A percentile compares a stretch with the other conserved stretches of the same genome.
These are phyloP conservation scores for Dolichallabes microphthalmus DNA, from an alignment of 2,113 vertebrate genomes.

Conservation along the genomic window DNA sequence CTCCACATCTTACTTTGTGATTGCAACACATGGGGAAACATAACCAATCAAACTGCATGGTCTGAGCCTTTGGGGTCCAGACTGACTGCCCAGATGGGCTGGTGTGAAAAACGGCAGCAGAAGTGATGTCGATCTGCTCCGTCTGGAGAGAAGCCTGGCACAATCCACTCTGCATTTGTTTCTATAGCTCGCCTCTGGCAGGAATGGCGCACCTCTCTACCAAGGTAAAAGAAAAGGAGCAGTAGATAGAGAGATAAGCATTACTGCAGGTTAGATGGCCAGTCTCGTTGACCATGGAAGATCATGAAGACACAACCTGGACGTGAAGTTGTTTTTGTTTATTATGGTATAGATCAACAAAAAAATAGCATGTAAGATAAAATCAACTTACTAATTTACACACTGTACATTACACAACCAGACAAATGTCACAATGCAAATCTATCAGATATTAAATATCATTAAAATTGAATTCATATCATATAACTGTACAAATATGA, in stretches of 20 bases:
- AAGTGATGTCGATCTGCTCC: constrained; percentile 9
- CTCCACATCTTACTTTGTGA: constrained; percentile 28
- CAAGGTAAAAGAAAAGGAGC: constrained; percentile 29
- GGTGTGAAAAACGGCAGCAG: constrained; percentile 36
- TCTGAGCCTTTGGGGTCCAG: constrained; percentile 1
- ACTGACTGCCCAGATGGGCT: constrained; percentile 30
- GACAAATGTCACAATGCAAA: neutral
- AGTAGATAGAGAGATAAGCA: neutral
- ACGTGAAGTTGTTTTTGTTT: too few species aligned
- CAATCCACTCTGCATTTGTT: constrained; percentile 26
- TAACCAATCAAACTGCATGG: neutral
- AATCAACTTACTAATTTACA: neutral
- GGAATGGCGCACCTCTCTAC: constrained; percentile 8
- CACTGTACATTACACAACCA: neutral
- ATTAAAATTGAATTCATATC: neutral
- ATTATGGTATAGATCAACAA: neutral
- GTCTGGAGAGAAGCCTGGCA: constrained; percentile 22
- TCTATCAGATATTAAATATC: neutral
- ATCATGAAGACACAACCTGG: neutral
- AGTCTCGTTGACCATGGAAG: neutral
- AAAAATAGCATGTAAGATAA: neutral
- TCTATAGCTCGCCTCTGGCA: constrained; percentile 39
- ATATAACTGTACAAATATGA: neutral
- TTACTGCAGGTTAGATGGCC: neutral
- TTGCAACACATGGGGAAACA: constrained; percentile 3